phyloP scores from a whole-genome alignment of 1,140 invertebrate genomes.

The Brachionus manjavacas region DNA sequence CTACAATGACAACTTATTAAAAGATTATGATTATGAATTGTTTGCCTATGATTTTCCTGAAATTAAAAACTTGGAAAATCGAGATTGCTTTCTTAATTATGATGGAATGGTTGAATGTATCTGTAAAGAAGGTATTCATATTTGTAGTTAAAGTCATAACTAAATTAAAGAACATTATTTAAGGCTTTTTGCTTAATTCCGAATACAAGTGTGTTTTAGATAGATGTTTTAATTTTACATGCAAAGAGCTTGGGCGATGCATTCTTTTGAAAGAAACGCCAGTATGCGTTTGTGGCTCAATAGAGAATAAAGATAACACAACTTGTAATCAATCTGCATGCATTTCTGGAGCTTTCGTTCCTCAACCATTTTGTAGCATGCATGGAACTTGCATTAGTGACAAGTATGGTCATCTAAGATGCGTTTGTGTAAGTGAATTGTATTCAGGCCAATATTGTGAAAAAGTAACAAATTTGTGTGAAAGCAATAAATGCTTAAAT shows the following conservation, averaged over 20 bases:
- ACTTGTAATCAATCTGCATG: neutral
- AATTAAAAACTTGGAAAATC: neutral
- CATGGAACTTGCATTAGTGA: neutral
- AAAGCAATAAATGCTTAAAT: neutral
- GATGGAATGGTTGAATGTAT: neutral
- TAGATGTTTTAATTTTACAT: neutral
- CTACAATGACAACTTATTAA: neutral
- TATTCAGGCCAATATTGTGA: conserved; percentile 24
- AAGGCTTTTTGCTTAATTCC: neutral
- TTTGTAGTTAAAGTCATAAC: neutral
- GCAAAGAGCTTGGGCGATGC: neutral
- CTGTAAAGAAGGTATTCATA: neutral
- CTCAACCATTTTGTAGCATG: neutral
- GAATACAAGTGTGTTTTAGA: conserved; percentile 5
- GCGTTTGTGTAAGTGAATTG: neutral
- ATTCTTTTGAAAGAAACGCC: neutral
- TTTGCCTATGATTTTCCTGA: neutral
- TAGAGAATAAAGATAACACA: neutral
- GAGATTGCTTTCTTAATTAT: neutral
- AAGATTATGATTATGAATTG: neutral
- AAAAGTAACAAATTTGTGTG: conserved; percentile 2
- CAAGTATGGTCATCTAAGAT: neutral
- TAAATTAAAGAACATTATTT: neutral
- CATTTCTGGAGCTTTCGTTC: neutral
- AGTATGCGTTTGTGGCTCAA: neutral